Evolutionary conservation across 2,888 invertebrate species (phyloP).

Genomic region (Acrocera orbiculus): DNA sequence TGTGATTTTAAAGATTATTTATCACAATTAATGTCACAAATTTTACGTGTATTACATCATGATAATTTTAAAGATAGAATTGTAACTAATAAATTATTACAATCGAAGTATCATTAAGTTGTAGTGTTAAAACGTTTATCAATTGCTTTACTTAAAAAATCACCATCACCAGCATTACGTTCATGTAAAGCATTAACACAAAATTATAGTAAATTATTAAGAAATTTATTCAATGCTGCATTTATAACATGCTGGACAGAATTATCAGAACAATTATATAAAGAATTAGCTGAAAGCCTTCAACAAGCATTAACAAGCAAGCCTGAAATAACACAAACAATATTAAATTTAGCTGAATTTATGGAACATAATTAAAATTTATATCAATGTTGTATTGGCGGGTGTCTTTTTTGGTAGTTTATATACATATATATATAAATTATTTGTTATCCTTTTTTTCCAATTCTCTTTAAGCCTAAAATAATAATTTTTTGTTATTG

Average conservation of each 20-base stretch:
- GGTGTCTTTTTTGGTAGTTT: constrained; percentile 69
- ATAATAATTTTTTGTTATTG: no score
- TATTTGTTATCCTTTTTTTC: no score
- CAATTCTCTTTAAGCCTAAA: no score
- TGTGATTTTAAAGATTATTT: constrained; percentile 92
- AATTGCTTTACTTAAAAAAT: constrained; percentile 84
- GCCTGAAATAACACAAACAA: constrained; percentile 89
- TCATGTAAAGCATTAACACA: constrained; percentile 87
- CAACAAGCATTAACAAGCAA: constrained; percentile 86
- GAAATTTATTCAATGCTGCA: constrained; percentile 95
- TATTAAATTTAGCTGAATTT: constrained; percentile 94
- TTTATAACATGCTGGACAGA: constrained; percentile 99
- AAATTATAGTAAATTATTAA: constrained; percentile 84
- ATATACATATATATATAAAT: no score
- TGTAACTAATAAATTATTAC: constrained; percentile 68
- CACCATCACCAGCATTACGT: constrained; percentile 83
- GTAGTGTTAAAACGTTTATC: constrained; percentile 90
- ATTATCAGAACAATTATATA: constrained; percentile 53
- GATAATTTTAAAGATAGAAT: constrained; percentile 72
- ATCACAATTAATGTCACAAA: constrained; percentile 86
- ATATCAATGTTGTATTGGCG: constrained; percentile 98
- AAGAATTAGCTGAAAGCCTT: constrained; percentile 69
- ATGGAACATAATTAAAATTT: constrained; percentile 99
- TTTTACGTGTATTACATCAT: constrained; percentile 77
- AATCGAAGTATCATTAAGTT: constrained; percentile 95